These are phyloP conservation scores for Eristalinus aeneus DNA, from an alignment of 2,888 invertebrate species.

Conservation along the genomic window DNA sequence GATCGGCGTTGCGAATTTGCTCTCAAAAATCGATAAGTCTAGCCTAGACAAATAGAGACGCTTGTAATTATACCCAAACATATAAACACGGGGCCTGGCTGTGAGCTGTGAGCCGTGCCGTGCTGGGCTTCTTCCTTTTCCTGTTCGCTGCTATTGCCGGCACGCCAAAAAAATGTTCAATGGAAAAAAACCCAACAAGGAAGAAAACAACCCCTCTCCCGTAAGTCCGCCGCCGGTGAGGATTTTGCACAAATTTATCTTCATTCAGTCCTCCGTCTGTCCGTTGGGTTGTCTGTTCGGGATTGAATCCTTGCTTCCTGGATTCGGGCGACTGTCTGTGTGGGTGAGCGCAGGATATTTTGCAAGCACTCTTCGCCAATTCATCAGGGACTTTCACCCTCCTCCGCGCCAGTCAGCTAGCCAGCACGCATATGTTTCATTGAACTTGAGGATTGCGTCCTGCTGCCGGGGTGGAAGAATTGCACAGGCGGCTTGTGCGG, in stretches of 20 bases:
- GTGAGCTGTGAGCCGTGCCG: neutral
- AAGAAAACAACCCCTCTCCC: neutral
- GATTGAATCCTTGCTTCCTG: neutral
- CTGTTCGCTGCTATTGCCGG: constrained; percentile 3
- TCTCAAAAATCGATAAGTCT: constrained; percentile 65
- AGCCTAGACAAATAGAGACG: constrained; percentile 66
- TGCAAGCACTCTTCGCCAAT: neutral
- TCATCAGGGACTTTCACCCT: constrained; percentile 15
- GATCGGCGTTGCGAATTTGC: constrained; percentile 27
- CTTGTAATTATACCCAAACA: constrained; percentile 61
- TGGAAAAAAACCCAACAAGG: neutral
- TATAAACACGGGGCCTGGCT: neutral
- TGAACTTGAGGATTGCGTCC: constrained; percentile 52
- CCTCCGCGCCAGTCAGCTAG: neutral
- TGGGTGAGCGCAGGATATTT: neutral
- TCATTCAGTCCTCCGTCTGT: constrained; percentile 31
- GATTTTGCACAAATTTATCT: constrained; percentile 49
- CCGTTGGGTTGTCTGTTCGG: neutral
- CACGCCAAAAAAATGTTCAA: neutral
- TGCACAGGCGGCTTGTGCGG: neutral
- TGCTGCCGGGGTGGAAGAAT: constrained; percentile 2
- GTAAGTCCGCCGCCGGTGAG: neutral
- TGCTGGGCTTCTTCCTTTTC: constrained; percentile 33
- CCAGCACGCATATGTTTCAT: constrained; percentile 59
- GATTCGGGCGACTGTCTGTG: neutral